phyloP scores from a whole-genome alignment of 2,888 invertebrate species.

The Notodonta ziczac region DNA sequence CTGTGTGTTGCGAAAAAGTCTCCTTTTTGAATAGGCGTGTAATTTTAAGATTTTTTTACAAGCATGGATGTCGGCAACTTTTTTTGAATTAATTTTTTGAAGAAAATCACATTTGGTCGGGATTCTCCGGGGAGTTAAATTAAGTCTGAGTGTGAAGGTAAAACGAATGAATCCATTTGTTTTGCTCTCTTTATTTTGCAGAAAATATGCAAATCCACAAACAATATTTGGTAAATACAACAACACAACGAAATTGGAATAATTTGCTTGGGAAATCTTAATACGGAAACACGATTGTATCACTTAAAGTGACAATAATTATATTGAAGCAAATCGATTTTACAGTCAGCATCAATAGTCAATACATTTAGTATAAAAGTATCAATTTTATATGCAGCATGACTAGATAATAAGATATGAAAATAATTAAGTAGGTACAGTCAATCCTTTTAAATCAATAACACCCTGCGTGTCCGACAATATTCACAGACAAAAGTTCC shows the following conservation, averaged over 20 bases:
- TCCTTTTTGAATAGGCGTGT: constrained; percentile 36
- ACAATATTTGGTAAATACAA: too few species aligned
- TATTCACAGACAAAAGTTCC: not conserved
- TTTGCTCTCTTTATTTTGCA: not conserved
- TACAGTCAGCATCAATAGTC: too few species aligned
- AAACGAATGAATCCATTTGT: not conserved
- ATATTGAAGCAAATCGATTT: too few species aligned
- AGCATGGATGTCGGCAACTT: not conserved
- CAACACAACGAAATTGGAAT: not conserved
- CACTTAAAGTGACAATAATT: too few species aligned
- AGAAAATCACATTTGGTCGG: not conserved
- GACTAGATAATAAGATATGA: too few species aligned
- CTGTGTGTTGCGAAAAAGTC: constrained; percentile 30
- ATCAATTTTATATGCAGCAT: too few species aligned
- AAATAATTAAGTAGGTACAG: too few species aligned
- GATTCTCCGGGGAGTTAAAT: not conserved
- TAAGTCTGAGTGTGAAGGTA: constrained; percentile 1
- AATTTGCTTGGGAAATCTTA: not conserved
- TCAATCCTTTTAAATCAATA: too few species aligned
- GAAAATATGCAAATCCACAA: not conserved
- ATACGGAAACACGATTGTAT: too few species aligned
- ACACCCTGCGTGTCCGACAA: not conserved
- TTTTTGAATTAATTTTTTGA: constrained; percentile 15
- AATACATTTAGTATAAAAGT: too few species aligned
- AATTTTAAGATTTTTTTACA: constrained; percentile 21